phyloP scores from a whole-genome alignment of 2,113 vertebrate genomes.

The Oreocharis arfaki region DNA sequence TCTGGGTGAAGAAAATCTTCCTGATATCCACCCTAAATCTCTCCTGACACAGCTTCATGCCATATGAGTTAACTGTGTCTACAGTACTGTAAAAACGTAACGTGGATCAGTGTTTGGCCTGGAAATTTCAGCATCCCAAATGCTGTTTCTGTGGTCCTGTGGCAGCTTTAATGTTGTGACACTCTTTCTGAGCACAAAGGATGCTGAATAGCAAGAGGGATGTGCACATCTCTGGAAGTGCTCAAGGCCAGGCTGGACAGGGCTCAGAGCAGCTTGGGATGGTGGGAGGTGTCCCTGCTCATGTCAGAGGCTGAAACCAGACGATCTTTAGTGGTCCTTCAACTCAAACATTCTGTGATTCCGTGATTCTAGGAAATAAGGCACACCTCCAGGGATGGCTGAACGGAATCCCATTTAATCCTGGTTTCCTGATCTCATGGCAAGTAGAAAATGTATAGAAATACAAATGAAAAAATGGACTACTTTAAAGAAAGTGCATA shows the following conservation, averaged over 20 bases:
- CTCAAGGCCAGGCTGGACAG: no score
- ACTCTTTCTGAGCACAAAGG: background rate
- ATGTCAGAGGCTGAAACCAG: background rate
- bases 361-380: background rate
- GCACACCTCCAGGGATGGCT: background rate
- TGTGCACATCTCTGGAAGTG: background rate
- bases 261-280: background rate
- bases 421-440: background rate
- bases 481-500: background rate
- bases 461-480: background rate
- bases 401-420: background rate
- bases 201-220: background rate
- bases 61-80: background rate
- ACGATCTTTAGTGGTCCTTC: background rate
- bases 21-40: background rate
- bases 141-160: background rate
- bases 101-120: fast-evolving
- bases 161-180: background rate
- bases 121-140: background rate
- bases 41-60: no score
- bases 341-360: background rate
- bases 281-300: background rate
- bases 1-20: background rate
- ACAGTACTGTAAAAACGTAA: no score
- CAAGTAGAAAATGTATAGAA: background rate